These are phyloP conservation scores for Grapholita molesta DNA, from an alignment of 1,140 invertebrate genomes.

Conservation along the genomic window DNA sequence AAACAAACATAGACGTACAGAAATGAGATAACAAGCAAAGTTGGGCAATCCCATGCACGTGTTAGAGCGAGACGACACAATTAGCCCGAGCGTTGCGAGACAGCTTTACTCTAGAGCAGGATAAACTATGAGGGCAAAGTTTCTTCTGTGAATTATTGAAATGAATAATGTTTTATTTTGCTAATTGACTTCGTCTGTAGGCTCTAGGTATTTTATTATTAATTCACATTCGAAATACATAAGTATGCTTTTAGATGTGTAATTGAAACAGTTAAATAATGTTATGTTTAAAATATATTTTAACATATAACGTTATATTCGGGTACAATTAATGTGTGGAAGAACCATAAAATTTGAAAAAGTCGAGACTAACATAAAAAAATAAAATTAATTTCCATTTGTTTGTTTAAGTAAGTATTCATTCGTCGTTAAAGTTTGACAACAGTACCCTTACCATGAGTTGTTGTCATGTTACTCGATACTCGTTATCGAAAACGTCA, in stretches of 20 bases:
- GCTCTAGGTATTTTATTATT: constrained; percentile 30
- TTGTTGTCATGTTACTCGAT: no score
- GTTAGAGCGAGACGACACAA: constrained; percentile 42
- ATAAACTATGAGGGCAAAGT: constrained; percentile 43
- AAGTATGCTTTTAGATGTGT: constrained; percentile 27
- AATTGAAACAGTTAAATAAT: constrained; percentile 18
- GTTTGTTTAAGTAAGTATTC: no score
- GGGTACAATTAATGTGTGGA: no score
- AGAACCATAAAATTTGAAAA: no score
- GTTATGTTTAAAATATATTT: constrained; percentile 21
- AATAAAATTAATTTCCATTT: no score
- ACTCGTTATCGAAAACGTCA: no score
- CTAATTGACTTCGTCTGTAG: constrained; percentile 48
- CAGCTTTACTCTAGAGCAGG: constrained; percentile 22
- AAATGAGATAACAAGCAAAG: constrained; percentile 61
- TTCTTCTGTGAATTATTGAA: constrained; percentile 61
- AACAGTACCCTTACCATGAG: no score
- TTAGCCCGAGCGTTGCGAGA: constrained; percentile 23
- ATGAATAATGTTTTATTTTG: constrained; percentile 67
- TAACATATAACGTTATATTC: no score
- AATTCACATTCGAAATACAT: constrained; percentile 28
- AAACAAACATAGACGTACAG: constrained; percentile 42
- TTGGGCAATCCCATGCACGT: constrained; percentile 48
- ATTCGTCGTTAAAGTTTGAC: no score
- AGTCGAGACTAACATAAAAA: no score